These are phyloP conservation scores for Myoxocephalus aenaeus DNA, from an alignment of 2,797 vertebrate genomes.

Conservation along the genomic window DNA sequence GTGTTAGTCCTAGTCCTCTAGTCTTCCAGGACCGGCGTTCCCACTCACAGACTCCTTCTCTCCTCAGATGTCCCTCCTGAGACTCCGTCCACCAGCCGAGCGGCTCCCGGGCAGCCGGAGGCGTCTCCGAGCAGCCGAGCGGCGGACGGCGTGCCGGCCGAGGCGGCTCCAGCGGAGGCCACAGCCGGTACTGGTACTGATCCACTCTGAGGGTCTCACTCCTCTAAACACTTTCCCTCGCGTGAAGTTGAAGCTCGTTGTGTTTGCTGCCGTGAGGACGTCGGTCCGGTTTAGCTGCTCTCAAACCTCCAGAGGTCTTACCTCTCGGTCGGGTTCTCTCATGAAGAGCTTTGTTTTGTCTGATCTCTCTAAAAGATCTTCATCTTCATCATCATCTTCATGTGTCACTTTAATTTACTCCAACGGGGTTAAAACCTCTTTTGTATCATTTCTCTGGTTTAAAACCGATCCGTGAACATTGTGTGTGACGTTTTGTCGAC, in stretches of 20 bases:
- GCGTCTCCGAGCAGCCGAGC: conserved; percentile 27
- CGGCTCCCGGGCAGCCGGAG: conserved; percentile 29
- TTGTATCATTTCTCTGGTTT: background rate
- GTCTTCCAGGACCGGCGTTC: too few species aligned
- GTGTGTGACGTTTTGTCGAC: background rate
- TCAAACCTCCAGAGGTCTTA: too few species aligned
- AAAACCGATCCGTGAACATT: background rate
- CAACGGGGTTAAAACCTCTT: background rate
- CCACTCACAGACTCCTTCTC: background rate
- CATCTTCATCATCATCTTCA: background rate
- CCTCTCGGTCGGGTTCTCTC: too few species aligned
- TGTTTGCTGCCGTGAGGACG: too few species aligned
- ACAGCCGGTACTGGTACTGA: conserved; percentile 70
- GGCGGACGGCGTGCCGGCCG: conserved; percentile 51
- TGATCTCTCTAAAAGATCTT: background rate
- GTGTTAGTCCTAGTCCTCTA: too few species aligned
- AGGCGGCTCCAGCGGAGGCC: conserved; percentile 59
- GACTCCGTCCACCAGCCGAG: conserved; percentile 69
- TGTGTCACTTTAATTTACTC: background rate
- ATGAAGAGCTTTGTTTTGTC: background rate
- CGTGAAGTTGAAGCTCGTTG: too few species aligned
- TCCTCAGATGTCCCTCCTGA: conserved; percentile 62
- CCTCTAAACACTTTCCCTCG: too few species aligned
- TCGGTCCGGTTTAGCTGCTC: too few species aligned
- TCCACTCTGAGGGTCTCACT: background rate